Conservation (phyloP, 2,797 vertebrate genomes). For the Spheniscus humboldti region DNA sequence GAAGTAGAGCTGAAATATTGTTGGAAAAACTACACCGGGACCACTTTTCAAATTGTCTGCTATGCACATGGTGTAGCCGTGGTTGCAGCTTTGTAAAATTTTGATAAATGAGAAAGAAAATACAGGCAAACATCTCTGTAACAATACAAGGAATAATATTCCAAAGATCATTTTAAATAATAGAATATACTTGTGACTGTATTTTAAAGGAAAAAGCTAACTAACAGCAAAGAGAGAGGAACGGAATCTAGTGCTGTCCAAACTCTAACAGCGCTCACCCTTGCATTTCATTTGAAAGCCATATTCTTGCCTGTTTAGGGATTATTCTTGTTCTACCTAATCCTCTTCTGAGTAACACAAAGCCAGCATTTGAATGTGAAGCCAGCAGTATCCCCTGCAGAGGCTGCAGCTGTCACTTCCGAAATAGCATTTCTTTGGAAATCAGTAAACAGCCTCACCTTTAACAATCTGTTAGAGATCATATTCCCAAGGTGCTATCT, state of each 20-base stretch:
- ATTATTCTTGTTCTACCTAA: conserved; percentile 7
- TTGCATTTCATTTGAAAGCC: background rate
- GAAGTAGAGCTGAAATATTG: conserved; percentile 40
- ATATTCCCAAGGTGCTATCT: background rate
- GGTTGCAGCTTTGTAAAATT: conserved; percentile 12
- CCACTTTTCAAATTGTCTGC: background rate
- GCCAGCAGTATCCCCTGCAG: conserved; percentile 16
- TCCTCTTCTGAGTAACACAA: background rate
- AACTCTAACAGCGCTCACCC: background rate
- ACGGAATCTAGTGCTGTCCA: background rate
- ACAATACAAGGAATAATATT: background rate
- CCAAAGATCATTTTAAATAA: conserved; percentile 19
- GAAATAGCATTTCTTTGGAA: conserved; percentile 14
- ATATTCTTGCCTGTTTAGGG: background rate
- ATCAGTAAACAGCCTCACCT: conserved; percentile 38
- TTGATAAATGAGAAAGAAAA: conserved; percentile 48
- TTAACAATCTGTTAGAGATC: background rate
- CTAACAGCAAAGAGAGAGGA: background rate
- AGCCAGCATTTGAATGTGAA: background rate
- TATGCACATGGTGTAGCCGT: background rate
- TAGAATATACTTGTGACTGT: conserved; percentile 18
- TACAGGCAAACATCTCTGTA: background rate
- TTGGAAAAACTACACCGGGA: conserved; percentile 30
- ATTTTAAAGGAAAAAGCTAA: conserved; percentile 17
- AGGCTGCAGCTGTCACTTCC: conserved; percentile 35